Evolutionary conservation across 2,888 invertebrate species (phyloP).

Genomic region (Diploptera punctata): DNA sequence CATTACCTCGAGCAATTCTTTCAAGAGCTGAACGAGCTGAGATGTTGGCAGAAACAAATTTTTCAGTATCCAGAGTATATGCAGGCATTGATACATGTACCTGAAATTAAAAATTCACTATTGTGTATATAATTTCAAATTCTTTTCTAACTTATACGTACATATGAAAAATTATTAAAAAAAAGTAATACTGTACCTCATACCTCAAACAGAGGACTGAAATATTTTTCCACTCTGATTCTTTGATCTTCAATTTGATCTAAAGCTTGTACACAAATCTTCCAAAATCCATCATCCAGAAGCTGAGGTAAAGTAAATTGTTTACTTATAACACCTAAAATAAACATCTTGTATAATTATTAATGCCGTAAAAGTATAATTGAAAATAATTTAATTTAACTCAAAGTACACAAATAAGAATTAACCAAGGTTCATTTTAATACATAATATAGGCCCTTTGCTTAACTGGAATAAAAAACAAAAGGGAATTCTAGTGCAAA

Average conservation of each 20-base stretch:
- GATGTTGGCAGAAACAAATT: conserved; percentile 49
- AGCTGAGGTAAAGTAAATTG: conserved; percentile 51
- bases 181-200: conserved; percentile 27
- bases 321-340: conserved; percentile 52
- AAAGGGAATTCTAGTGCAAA: too few species aligned
- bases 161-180: neutral
- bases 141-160: neutral
- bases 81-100: conserved; percentile 52
- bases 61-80: conserved; percentile 51
- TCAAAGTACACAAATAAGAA: too few species aligned
- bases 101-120: conserved; percentile 46
- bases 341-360: conserved; percentile 7
- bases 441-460: too few species aligned
- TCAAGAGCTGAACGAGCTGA: conserved; percentile 50
- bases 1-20: conserved; percentile 52
- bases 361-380: conserved; percentile 8
- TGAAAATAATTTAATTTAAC: too few species aligned
- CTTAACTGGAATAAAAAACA: too few species aligned
- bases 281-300: conserved; percentile 54
- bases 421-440: too few species aligned
- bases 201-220: conserved; percentile 53
- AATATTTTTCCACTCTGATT: conserved; percentile 54
- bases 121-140: neutral
- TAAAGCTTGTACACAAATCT: conserved; percentile 51
- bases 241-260: conserved; percentile 51